Evolutionary conservation across 2,113 vertebrate genomes (phyloP).

Genomic region (Rattus rattus): DNA sequence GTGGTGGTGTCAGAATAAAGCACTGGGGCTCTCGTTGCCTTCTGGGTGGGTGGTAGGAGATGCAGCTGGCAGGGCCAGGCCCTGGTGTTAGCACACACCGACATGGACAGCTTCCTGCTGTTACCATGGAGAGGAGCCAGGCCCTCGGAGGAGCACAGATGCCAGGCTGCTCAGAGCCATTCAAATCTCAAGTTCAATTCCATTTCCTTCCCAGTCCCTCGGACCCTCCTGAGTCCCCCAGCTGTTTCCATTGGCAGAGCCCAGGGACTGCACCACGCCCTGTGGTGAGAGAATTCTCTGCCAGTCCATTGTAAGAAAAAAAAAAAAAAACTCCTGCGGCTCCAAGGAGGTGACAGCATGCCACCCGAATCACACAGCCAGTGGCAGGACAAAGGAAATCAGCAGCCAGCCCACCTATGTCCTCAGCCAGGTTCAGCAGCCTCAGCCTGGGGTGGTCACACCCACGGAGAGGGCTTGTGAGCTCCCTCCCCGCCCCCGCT

Average conservation of each 20-base stretch:
- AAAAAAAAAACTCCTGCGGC: neutral
- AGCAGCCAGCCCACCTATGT: too few species aligned
- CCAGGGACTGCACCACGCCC: neutral
- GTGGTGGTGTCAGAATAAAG: too few species aligned
- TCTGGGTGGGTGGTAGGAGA: neutral
- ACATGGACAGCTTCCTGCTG: neutral
- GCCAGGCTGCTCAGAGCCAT: neutral
- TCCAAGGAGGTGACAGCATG: neutral
- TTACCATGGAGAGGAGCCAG: neutral
- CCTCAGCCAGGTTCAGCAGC: fast-evolving
- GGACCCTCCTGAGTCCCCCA: neutral
- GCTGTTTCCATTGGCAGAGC: fast-evolving
- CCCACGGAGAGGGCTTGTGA: neutral
- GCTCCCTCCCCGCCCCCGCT: neutral
- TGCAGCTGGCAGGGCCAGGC: neutral
- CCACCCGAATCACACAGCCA: fast-evolving
- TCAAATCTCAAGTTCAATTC: neutral
- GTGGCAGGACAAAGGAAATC: neutral
- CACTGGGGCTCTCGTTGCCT: neutral
- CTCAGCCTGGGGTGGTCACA: neutral
- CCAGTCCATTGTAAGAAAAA: neutral
- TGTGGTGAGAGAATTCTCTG: neutral
- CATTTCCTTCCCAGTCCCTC: too few species aligned
- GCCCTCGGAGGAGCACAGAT: neutral
- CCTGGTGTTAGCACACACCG: fast-evolving